Evolutionary conservation across 1,140 invertebrate genomes (phyloP).

Genomic region (Drosophila orena): DNA sequence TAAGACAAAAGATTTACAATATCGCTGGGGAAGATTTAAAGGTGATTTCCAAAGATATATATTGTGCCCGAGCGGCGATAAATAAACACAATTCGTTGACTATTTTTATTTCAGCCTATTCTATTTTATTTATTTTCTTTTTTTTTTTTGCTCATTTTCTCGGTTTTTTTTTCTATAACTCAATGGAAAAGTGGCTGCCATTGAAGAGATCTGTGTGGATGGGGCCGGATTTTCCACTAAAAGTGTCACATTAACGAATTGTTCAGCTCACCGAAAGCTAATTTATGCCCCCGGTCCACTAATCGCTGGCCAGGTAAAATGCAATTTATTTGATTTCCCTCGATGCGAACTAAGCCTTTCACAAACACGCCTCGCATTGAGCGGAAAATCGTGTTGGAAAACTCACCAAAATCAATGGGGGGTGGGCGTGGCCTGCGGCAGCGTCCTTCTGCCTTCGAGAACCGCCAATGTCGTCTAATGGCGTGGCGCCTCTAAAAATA

Average conservation of each 20-base stretch:
- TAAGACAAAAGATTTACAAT: conserved; percentile 84
- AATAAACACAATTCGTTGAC: conserved; percentile 77
- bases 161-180: conserved; percentile 24
- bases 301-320: conserved; percentile 65
- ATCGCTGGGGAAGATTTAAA: conserved; percentile 82
- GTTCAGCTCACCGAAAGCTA: conserved; percentile 30
- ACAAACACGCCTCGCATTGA: conserved; percentile 62
- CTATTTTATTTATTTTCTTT: conserved; percentile 45
- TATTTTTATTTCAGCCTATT: conserved; percentile 47
- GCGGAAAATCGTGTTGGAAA: conserved; percentile 47
- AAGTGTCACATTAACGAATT: conserved; percentile 83
- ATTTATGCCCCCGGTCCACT: conserved; percentile 62
- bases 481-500: conserved; percentile 78
- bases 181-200: conserved; percentile 3
- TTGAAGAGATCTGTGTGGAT: background rate
- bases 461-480: conserved; percentile 65
- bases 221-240: conserved; percentile 57
- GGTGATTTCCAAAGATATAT: conserved; percentile 83
- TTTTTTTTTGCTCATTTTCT: conserved; percentile 44
- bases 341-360: conserved; percentile 60
- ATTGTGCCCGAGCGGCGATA: conserved; percentile 79
- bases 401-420: conserved; percentile 11
- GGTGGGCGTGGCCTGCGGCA: conserved; percentile 59
- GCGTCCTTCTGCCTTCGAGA: conserved; percentile 68
- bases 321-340: conserved; percentile 64